Percentiles rank a stretch among this genome's conserved stretches.
Evolutionary conservation across 2,113 vertebrate species (phyloP).

Genomic region (Rostratula benghalensis): DNA sequence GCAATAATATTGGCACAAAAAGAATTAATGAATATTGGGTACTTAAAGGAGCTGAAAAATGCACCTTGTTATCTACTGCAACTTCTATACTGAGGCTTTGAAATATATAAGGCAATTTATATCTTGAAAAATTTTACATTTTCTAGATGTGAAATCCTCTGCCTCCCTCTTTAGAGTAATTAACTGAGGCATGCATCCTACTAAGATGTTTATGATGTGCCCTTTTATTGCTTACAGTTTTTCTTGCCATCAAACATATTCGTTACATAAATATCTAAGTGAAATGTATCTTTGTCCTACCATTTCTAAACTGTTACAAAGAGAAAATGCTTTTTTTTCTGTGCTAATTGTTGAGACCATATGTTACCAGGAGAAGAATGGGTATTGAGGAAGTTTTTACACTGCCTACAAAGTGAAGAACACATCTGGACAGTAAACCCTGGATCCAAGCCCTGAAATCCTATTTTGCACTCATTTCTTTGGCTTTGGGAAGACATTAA

Average conservation of each 20-base stretch:
- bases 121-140: neutral
- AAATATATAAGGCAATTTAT: neutral
- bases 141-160: neutral
- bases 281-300: neutral
- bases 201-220: neutral
- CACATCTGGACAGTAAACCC: neutral
- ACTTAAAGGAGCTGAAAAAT: neutral
- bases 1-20: neutral
- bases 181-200: neutral
- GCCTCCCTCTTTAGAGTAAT: neutral
- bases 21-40: neutral
- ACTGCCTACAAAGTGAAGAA: conserved; percentile 26
- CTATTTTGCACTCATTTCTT: conserved; percentile 20
- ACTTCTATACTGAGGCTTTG: neutral
- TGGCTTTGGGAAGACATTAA: conserved; percentile 49
- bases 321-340: neutral
- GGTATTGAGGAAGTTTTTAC: conserved; percentile 20
- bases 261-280: neutral
- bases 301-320: neutral
- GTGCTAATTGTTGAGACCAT: conserved; percentile 40
- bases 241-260: neutral
- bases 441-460: conserved; percentile 41
- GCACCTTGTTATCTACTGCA: neutral
- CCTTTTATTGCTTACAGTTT: neutral
- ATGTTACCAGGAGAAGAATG: conserved; percentile 11